phyloP scores from a whole-genome alignment of 2,113 vertebrate species.

The Rhinopomastus cyanomelas region DNA sequence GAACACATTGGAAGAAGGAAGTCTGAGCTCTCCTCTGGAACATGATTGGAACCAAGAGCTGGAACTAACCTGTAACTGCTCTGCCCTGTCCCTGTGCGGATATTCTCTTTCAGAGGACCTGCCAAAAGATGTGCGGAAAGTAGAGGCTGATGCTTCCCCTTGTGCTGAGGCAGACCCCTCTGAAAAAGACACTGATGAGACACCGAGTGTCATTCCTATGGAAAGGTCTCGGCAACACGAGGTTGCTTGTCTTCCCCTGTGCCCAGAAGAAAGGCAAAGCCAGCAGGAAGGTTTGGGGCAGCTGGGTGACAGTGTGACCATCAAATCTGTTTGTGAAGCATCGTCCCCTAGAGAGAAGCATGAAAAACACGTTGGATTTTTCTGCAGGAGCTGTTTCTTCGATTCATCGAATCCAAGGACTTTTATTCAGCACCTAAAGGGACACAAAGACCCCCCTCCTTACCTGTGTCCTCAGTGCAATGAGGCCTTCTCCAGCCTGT shows the following conservation, averaged over 20 bases:
- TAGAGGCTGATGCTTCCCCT: background rate
- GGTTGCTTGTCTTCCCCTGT: background rate
- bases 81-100: background rate
- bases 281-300: background rate
- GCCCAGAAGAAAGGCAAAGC: background rate
- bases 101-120: background rate
- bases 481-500: background rate
- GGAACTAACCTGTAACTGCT: background rate
- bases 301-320: background rate
- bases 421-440: slow-evolving; percentile 50
- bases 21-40: background rate
- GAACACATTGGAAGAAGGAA: background rate
- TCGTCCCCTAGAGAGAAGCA: background rate
- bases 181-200: background rate
- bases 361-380: background rate
- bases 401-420: slow-evolving; percentile 10
- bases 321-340: background rate
- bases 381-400: slow-evolving; percentile 54
- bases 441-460: slow-evolving; percentile 35
- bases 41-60: background rate
- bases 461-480: slow-evolving; percentile 58
- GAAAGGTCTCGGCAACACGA: background rate
- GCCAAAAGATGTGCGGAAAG: background rate
- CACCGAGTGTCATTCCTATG: background rate
- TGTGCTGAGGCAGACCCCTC: background rate